phyloP scores from a whole-genome alignment of 2,113 vertebrate species.

The Notiomystis cincta region DNA sequence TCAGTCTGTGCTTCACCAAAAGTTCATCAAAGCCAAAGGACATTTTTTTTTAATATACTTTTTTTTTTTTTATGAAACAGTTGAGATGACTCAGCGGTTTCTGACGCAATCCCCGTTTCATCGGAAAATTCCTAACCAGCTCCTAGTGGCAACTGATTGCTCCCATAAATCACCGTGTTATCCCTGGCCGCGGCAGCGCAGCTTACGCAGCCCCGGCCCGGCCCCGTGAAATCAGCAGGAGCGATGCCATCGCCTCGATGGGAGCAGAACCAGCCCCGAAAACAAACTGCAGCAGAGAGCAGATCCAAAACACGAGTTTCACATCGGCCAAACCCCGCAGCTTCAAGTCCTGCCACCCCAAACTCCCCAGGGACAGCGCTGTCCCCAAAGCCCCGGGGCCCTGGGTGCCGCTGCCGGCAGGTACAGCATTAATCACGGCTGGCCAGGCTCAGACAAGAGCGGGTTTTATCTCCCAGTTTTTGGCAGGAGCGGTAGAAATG shows the following conservation, averaged over 20 bases:
- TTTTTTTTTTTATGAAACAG: not conserved
- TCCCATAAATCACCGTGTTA: constrained; percentile 56
- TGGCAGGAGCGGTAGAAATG: constrained; percentile 28
- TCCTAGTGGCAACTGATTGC: constrained; percentile 51
- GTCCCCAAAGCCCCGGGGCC: not conserved
- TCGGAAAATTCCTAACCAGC: constrained; percentile 64
- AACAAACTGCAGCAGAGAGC: not conserved
- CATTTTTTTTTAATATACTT: not conserved
- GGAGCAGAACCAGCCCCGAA: not conserved
- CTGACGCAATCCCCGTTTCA: constrained; percentile 61
- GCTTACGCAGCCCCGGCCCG: not conserved
- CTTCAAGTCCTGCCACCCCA: not conserved
- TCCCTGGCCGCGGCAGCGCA: constrained; percentile 31
- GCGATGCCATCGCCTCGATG: constrained; percentile 7
- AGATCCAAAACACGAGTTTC: not conserved
- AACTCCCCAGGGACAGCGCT: accelerated
- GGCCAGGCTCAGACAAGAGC: not conserved
- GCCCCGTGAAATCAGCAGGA: constrained; percentile 35
- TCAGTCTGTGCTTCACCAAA: not conserved
- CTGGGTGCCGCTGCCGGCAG: not conserved
- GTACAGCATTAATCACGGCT: not conserved
- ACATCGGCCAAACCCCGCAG: accelerated
- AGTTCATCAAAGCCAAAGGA: constrained; percentile 30
- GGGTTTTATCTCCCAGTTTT: constrained; percentile 14
- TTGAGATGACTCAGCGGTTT: constrained; percentile 65